phyloP scores from a whole-genome alignment of 2,797 vertebrate species.

The Manis crassicaudata region DNA sequence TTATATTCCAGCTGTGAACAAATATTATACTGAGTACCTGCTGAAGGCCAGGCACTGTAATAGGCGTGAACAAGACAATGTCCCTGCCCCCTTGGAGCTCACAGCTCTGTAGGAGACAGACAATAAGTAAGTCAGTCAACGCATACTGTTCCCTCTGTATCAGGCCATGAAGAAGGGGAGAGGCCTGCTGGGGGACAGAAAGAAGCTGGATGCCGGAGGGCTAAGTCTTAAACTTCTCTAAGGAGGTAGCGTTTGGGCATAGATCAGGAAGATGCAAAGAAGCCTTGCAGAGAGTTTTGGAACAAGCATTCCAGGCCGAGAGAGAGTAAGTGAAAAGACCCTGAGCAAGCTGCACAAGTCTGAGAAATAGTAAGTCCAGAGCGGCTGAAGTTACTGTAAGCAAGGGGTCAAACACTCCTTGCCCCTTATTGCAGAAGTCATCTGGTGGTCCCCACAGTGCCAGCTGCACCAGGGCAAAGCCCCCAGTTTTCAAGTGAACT shows the following conservation, averaged over 20 bases:
- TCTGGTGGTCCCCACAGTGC: neutral
- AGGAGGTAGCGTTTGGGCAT: neutral
- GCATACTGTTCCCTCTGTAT: neutral
- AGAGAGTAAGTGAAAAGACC: neutral
- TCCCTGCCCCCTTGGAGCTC: neutral
- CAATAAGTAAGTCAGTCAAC: neutral
- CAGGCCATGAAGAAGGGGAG: neutral
- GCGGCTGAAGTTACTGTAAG: neutral
- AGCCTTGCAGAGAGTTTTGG: neutral
- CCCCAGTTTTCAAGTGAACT: neutral
- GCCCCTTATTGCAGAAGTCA: neutral
- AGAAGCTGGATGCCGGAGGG: neutral
- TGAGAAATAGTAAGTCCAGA: neutral
- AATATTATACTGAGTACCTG: neutral
- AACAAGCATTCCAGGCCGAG: slow-evolving; percentile 18
- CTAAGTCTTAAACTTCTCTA: neutral
- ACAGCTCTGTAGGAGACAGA: neutral
- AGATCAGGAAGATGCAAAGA: neutral
- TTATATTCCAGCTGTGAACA: neutral
- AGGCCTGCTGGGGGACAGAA: neutral
- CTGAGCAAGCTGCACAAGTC: neutral
- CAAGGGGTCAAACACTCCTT: neutral
- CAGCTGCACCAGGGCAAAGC: neutral
- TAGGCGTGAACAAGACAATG: neutral
- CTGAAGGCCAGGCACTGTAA: neutral